A percentile compares a stretch with the other conserved stretches of the same genome.
phyloP scores from a whole-genome alignment of 2,113 vertebrate genomes.

The Pygoscelis antarcticus region DNA sequence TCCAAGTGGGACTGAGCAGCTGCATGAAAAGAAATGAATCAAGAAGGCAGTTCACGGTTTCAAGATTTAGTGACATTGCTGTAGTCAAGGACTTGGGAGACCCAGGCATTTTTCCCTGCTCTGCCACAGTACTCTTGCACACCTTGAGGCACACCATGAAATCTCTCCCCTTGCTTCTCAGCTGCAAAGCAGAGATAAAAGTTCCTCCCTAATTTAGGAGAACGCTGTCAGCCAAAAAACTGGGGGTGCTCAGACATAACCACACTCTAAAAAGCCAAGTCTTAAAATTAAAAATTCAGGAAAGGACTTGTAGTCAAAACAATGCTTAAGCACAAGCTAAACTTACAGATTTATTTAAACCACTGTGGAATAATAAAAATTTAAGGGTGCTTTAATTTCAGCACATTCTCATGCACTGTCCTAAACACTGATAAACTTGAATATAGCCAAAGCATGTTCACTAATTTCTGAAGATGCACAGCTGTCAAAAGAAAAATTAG shows the following conservation, averaged over 20 bases:
- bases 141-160: neutral
- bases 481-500: neutral
- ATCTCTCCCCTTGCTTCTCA: neutral
- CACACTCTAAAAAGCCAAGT: neutral
- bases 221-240: neutral
- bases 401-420: neutral
- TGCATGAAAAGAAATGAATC: neutral
- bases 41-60: neutral
- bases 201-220: neutral
- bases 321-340: neutral
- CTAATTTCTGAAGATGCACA: neutral
- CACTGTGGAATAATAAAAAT: neutral
- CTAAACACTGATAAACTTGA: neutral
- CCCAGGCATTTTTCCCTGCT: neutral
- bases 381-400: neutral
- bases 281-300: neutral
- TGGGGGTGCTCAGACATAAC: neutral
- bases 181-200: slow-evolving; percentile 36
- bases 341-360: neutral
- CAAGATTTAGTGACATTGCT: neutral
- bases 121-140: neutral
- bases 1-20: neutral
- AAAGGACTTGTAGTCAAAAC: neutral
- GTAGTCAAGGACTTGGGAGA: neutral
- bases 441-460: neutral